These are phyloP conservation scores for Aleiodes leptofemur DNA, from an alignment of 2,888 invertebrate genomes.

Conservation along the genomic window DNA sequence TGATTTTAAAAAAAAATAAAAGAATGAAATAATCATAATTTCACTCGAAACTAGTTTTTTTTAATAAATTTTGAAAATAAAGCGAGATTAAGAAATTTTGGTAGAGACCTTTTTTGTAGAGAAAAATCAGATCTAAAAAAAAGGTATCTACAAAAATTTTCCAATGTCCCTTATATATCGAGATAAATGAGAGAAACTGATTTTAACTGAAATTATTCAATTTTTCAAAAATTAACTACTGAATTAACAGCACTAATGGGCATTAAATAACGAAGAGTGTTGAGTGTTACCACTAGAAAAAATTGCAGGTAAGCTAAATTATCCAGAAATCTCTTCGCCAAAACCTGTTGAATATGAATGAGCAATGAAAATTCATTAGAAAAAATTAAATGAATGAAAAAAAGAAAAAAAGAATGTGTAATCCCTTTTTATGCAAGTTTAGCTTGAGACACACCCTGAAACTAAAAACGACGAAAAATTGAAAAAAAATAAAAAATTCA, in stretches of 20 bases:
- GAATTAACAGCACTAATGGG: constrained; percentile 25
- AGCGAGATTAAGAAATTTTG: too few species aligned
- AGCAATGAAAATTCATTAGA: constrained; percentile 5
- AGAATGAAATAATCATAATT: too few species aligned
- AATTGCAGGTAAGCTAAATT: constrained; percentile 19
- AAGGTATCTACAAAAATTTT: too few species aligned
- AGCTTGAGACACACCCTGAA: constrained; percentile 59
- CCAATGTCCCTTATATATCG: too few species aligned
- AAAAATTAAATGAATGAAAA: background rate
- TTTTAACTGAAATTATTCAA: too few species aligned
- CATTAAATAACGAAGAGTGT: constrained; percentile 30
- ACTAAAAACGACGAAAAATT: constrained; percentile 38
- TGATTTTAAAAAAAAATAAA: too few species aligned
- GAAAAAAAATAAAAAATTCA: constrained; percentile 32
- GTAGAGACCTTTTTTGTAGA: too few species aligned
- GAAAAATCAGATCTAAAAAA: too few species aligned
- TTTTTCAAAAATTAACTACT: too few species aligned
- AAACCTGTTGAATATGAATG: background rate
- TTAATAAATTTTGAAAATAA: too few species aligned
- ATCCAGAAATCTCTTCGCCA: constrained; percentile 12
- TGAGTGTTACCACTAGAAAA: constrained; percentile 24
- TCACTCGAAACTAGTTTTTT: too few species aligned
- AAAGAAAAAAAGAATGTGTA: background rate
- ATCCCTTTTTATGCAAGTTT: background rate
- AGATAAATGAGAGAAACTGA: too few species aligned